phyloP scores from a whole-genome alignment of 1,140 invertebrate species.

The Diachasma alloeum region DNA sequence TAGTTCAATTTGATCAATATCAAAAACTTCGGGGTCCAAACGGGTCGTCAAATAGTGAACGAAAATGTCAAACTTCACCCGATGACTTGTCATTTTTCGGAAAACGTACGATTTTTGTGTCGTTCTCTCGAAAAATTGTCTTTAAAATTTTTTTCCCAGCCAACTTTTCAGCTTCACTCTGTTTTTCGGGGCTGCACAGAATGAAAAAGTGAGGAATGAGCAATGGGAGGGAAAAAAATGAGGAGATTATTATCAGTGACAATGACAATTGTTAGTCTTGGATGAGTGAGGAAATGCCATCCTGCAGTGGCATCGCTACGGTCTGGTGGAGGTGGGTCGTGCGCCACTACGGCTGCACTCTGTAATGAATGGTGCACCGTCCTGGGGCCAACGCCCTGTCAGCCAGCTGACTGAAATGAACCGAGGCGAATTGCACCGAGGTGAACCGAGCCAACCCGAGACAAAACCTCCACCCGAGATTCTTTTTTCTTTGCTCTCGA shows the following conservation, averaged over 20 bases:
- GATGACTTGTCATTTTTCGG: no score
- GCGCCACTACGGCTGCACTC: slow-evolving; percentile 39
- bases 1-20: no score
- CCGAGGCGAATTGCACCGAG: slow-evolving; percentile 39
- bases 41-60: no score
- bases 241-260: background rate
- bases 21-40: no score
- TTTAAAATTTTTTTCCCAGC: no score
- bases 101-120: no score
- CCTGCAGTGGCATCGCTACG: slow-evolving; percentile 11
- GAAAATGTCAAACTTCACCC: no score
- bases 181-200: no score
- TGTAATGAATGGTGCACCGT: slow-evolving; percentile 53
- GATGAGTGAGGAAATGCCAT: background rate
- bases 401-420: slow-evolving; percentile 53
- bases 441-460: slow-evolving; percentile 31
- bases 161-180: no score
- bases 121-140: no score
- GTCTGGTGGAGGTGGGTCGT: slow-evolving; percentile 46
- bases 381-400: slow-evolving; percentile 53
- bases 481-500: background rate
- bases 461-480: background rate
- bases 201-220: no score
- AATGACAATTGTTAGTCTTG: background rate
- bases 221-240: background rate